Evolutionary conservation across 2,113 vertebrate genomes (phyloP), one percentile per base, ranked within the genome.

Genomic region (Anguilla japonica): DNA sequence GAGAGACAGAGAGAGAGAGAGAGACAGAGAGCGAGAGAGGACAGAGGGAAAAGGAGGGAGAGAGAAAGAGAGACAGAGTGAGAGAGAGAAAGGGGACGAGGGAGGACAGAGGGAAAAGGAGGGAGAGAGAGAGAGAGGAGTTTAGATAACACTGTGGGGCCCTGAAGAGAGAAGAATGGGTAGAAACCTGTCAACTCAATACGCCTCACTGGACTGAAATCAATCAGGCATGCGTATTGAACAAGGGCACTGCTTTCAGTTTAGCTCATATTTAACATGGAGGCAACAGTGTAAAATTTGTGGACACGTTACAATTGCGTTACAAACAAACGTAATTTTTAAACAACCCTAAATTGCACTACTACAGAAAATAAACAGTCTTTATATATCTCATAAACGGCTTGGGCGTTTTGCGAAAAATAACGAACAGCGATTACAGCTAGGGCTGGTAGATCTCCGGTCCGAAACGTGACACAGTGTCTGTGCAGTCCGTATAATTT

Each of bases 181-280:
- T 34, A 53, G 81, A 53, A 57, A 87, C 80, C 81, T 83, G 57
- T 87, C 63, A 85, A 34, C 22, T 85, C 84, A 40, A 78, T 39
- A 81, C 22, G 14, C 60, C 78, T 81, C 29, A 75, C 18, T 26
- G 81, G 86, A 83, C 67, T 78, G 81, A 13, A 57, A 79, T 67
- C 82, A 41, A 79, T 63, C 43, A 56, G 18, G 60, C 18, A 26
- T 15, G 40, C 20, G 20, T 43, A 46, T 46, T 46, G 80, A 43
- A 43, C 4, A 13, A 60, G 56, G 56, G 14, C 18, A 18, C 18
- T 60, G 56, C 56, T 20, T 60, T 18, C 15, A 6, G 14, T 60
- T 57, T 18, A 3, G 2, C 56, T 60, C 63, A 8, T 71, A n/a
- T n/a, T 71, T 71, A 22, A 22, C 63, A 71, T 6, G 63, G 20